Evolutionary conservation across 2,888 invertebrate species (phyloP), one percentile per base, ranked within the genome.

Genomic region (Ophioninae sp.): DNA sequence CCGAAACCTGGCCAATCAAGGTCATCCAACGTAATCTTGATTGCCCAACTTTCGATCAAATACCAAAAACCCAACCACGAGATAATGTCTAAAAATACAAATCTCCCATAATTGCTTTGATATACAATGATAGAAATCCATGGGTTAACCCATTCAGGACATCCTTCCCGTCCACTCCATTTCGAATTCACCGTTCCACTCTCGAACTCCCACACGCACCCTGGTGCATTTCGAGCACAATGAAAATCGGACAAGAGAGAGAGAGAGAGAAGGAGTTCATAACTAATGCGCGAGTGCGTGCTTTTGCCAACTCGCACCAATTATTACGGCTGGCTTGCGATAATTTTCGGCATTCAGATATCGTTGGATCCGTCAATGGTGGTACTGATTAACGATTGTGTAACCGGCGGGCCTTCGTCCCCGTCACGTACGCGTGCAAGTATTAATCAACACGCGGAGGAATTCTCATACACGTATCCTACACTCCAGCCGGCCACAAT

Each of bases 301-400:
- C 67, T 77, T 61, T 77, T 64, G 72, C 77, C 67, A 39, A 71
- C 87, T 87, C 87, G 85, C 87, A 88, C 86, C 88, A 90, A 90
- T 90, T 90, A 90, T 90, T 88, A 87, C 88, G 86, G 89, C 87
- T 89, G 88, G 87, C 86, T 87, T 88, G 88, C 89, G 88, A 88
- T 90, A 90, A 90, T 90, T 90, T 90, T 85, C 84, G 83, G 84
- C 87, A 90, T 90, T 90, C 90, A 89, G 88, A 89, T 90, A 90
- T 90, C 89, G 90, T 90, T 88, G 87, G 88, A 87, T 85, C 86
- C 87, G 87, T 90, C 90, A 90, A 90, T 90, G 88, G 88, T 77
- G 79, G 84, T 86, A 73, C 87, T 89, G 89, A 90, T 90, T 90
- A 89, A 88, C 88, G 88, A 89, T 89, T 90, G 88, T 90, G 86